Evolutionary conservation across 53 echinoderm and acorn worm species (phyloP).

Genomic region (Paelopatides confundens): DNA sequence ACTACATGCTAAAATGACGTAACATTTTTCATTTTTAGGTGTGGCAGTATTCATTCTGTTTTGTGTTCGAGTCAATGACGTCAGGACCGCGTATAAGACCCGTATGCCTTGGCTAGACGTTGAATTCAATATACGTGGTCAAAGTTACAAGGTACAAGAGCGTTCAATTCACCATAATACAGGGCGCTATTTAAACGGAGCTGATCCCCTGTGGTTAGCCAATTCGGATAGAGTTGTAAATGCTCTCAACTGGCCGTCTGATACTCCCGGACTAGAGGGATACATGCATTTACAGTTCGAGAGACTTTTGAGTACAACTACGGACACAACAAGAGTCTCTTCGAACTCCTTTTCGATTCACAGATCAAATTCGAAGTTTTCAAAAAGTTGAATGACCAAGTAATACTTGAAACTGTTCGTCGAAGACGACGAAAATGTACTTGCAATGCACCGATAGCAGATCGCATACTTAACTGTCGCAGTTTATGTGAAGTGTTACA

Average conservation of each 20-base stretch:
- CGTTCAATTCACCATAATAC: conserved; percentile 39
- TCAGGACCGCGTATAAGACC: conserved; percentile 59
- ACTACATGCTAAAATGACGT: no score
- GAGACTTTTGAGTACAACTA: background rate
- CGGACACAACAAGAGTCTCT: conserved; percentile 28
- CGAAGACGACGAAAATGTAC: no score
- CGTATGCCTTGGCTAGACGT: conserved; percentile 69
- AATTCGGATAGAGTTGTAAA: conserved; percentile 16
- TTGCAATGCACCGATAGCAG: no score
- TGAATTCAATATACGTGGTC: conserved; percentile 77
- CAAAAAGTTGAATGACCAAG: background rate
- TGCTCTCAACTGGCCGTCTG: conserved; percentile 50
- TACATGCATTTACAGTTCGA: conserved; percentile 72
- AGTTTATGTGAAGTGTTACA: no score
- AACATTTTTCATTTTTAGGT: conserved; percentile 31
- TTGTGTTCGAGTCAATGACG: conserved; percentile 84
- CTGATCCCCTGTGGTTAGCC: background rate
- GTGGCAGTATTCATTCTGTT: conserved; percentile 85
- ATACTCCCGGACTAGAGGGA: conserved; percentile 80
- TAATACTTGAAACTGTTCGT: no score
- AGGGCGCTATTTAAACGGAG: background rate
- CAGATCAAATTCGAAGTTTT: conserved; percentile 36
- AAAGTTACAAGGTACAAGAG: conserved; percentile 86
- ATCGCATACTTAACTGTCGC: no score
- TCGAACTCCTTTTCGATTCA: background rate